phyloP scores from a whole-genome alignment of 2,888 invertebrate genomes.

The Drosophila atripex region DNA sequence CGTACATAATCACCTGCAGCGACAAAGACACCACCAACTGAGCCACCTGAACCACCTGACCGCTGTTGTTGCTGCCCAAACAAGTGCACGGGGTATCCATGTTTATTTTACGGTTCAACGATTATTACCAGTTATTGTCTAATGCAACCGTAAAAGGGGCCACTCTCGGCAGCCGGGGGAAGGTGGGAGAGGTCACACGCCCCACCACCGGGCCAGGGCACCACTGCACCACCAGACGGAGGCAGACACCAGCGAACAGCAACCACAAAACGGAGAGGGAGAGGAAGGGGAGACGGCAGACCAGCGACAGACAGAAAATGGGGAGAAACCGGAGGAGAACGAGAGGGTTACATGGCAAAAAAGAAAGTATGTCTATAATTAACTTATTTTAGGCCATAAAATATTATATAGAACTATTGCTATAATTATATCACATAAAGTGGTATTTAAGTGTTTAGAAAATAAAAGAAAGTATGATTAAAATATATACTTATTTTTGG shows the following conservation, averaged over 20 bases:
- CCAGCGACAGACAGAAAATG: conserved; percentile 18
- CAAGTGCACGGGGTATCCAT: conserved; percentile 79
- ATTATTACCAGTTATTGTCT: conserved; percentile 81
- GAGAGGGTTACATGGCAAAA: conserved; percentile 4
- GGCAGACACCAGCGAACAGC: conserved; percentile 29
- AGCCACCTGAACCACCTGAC: conserved; percentile 21
- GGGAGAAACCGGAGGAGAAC: conserved; percentile 4
- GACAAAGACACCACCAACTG: conserved; percentile 69
- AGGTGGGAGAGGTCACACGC: conserved; percentile 15
- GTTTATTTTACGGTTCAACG: conserved; percentile 81
- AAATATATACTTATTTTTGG: too few species aligned
- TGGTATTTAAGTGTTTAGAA: too few species aligned
- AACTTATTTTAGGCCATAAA: not conserved
- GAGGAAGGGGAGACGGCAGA: conserved; percentile 53
- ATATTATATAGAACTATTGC: not conserved
- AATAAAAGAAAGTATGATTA: too few species aligned
- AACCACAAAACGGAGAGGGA: conserved; percentile 38
- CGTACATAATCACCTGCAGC: conserved; percentile 47
- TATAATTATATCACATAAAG: not conserved
- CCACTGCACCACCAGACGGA: conserved; percentile 24
- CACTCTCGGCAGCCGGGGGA: conserved; percentile 21
- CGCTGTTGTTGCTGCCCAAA: conserved; percentile 66
- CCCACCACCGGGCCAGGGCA: conserved; percentile 17
- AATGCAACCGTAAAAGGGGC: conserved; percentile 69
- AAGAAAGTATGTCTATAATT: conserved; percentile 3